These are phyloP conservation scores for Calliopsis andreniformis DNA, from an alignment of 1,140 invertebrate genomes.

Conservation along the genomic window DNA sequence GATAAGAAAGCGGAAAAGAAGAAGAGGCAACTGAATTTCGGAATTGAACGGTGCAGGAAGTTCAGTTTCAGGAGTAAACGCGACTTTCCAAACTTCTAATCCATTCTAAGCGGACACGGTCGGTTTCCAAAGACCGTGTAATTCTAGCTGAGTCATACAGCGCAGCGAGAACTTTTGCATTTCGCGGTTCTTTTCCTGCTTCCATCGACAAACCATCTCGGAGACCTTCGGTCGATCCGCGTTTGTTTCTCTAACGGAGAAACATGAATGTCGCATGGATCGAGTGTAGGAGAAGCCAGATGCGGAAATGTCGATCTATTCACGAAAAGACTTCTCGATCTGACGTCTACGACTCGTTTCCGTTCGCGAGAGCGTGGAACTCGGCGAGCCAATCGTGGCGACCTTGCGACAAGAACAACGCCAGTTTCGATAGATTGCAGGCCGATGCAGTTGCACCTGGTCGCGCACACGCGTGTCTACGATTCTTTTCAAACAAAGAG, in stretches of 20 bases:
- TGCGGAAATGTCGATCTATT: slow-evolving; percentile 21
- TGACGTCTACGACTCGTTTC: neutral
- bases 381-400: too few species aligned
- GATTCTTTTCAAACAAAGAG: slow-evolving; percentile 79
- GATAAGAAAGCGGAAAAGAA: slow-evolving; percentile 9
- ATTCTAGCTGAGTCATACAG: neutral
- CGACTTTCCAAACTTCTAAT: slow-evolving; percentile 29
- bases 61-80: neutral
- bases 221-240: slow-evolving; percentile 18
- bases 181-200: slow-evolving; percentile 13
- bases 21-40: neutral
- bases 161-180: slow-evolving; percentile 8
- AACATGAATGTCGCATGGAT: slow-evolving; percentile 21
- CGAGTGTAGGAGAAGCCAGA: neutral
- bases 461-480: neutral
- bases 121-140: too few species aligned
- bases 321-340: neutral
- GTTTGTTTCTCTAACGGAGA: slow-evolving; percentile 31
- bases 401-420: slow-evolving; percentile 25
- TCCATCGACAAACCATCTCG: neutral
- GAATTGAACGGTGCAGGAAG: slow-evolving; percentile 10
- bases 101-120: too few species aligned
- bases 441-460: slow-evolving; percentile 20
- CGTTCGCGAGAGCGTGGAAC: neutral
- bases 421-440: slow-evolving; percentile 57